phyloP scores from a whole-genome alignment of 1,140 invertebrate species.

The Metopolophium dirhodum region DNA sequence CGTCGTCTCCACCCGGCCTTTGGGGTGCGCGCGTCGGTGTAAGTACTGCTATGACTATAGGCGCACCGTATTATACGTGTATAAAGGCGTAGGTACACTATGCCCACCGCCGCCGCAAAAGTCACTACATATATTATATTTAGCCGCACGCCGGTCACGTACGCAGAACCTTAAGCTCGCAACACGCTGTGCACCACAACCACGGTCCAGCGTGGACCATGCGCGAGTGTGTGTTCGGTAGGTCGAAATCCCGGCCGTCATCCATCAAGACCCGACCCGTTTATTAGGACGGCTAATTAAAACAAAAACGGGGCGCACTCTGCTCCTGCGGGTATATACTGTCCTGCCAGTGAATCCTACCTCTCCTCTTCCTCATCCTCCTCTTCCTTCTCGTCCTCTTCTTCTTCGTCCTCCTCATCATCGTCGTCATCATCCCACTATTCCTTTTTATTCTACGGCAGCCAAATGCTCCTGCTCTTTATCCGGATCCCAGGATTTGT shows the following conservation, averaged over 20 bases:
- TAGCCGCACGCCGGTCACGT: neutral
- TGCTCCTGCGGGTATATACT: neutral
- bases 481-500: neutral
- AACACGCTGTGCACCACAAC: neutral
- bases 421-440: neutral
- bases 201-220: neutral
- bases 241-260: neutral
- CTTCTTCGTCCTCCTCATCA: neutral
- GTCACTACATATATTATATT: neutral
- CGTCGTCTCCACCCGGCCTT: neutral
- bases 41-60: neutral
- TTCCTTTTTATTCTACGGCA: neutral
- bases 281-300: constrained; percentile 12
- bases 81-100: neutral
- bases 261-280: constrained; percentile 22
- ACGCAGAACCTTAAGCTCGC: neutral
- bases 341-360: neutral
- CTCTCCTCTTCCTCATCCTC: too few species aligned
- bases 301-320: neutral
- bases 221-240: neutral
- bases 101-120: neutral
- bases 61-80: neutral
- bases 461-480: neutral
- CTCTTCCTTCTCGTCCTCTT: too few species aligned
- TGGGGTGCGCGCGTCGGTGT: neutral